These are phyloP conservation scores for Pseudorhiza aurosa DNA, from an alignment of 30 jellyfish, hydroid and myxozoan genomes.

Conservation along the genomic window DNA sequence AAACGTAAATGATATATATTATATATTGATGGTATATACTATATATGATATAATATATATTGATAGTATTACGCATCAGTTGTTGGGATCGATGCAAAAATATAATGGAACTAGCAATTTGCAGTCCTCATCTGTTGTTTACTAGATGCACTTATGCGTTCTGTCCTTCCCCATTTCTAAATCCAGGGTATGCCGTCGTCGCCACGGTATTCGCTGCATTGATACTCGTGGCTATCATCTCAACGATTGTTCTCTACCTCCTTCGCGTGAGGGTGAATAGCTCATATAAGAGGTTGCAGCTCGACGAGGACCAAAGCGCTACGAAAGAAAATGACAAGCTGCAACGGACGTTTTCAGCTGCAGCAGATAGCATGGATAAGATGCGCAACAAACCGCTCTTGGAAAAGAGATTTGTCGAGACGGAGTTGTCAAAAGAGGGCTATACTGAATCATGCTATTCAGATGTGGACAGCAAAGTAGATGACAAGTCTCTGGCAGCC, in stretches of 20 bases:
- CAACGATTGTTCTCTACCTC: not conserved
- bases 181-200: slow-evolving; percentile 49
- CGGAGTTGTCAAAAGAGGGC: slow-evolving; percentile 7
- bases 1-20: no score
- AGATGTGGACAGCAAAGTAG: slow-evolving; percentile 5
- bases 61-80: not conserved
- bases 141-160: no score
- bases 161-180: no score
- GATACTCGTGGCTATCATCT: not conserved
- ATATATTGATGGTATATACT: no score
- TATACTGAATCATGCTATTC: slow-evolving; percentile 40
- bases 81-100: not conserved
- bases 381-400: no score
- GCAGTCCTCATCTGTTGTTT: not conserved
- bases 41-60: no score
- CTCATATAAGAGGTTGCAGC: not conserved
- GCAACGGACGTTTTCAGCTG: no score
- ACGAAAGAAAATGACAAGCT: not conserved
- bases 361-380: no score
- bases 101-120: not conserved
- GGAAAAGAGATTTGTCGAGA: no score
- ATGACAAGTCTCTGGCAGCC: not conserved
- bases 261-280: not conserved
- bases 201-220: slow-evolving; percentile 5
- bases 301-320: not conserved